phyloP scores from a whole-genome alignment of 2,888 invertebrate species.

The Piscicola geometra region DNA sequence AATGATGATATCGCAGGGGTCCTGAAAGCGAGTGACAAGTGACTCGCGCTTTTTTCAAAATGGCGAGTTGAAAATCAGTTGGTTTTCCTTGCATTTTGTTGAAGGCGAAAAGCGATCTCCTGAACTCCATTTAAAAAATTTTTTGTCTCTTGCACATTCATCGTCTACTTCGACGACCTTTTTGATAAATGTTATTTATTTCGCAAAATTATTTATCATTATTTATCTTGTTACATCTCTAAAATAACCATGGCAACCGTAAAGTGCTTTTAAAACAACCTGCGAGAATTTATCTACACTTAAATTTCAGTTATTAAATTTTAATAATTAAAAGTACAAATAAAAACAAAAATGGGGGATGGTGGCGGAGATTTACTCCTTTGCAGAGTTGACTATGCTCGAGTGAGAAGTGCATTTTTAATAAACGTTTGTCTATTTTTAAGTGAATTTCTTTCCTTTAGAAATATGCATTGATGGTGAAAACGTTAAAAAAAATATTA shows the following conservation, averaged over 20 bases:
- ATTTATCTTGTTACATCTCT: neutral
- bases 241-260: neutral
- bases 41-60: neutral
- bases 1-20: slow-evolving; percentile 15
- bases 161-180: neutral
- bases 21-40: slow-evolving; percentile 6
- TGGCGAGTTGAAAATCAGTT: neutral
- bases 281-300: neutral
- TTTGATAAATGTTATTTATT: no score
- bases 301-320: no score
- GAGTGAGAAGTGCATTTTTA: slow-evolving; percentile 7
- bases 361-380: neutral
- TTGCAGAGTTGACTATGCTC: neutral
- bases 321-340: no score
- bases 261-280: neutral
- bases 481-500: no score
- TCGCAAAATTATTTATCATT: neutral
- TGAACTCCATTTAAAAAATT: slow-evolving; percentile 1
- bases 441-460: no score
- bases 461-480: no score
- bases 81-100: neutral
- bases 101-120: slow-evolving; percentile 2
- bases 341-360: neutral
- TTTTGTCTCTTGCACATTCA: neutral
- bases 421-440: neutral